Base-by-base conservation (phyloP, 1,140 invertebrate species). In the Panulirus ornatus region DNA sequence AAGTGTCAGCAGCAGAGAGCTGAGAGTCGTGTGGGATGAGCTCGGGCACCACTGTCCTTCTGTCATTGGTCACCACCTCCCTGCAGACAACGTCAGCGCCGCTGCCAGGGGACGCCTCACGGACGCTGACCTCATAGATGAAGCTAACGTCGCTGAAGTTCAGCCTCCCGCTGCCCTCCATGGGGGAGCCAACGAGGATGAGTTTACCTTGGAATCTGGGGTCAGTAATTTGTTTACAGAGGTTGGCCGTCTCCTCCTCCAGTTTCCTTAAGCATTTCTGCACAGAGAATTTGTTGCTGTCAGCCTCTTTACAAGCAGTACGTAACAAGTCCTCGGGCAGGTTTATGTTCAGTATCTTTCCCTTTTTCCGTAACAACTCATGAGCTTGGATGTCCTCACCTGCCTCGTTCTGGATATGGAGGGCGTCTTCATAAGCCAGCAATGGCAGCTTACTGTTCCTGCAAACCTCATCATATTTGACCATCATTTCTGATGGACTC, bases 161-260 rank as follows among this genome's bases (percentile, higher is more conserved):
- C 2, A 75, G 40, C 27, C 38, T n/a, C 16, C 40, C 38, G 22
- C 6, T n/a, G 34, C 73, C 73, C 11, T 75, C 73, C 19, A 22
- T 19, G 1, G 27, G 16, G 9, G 34, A 40, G 11, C 73, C 73
- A 40, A 75, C 71, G 22, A 36, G 34, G 40, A 75, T 75, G 30
- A 75, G 36, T 14, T 38, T 40, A 6, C 73, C 73, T 40, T 75
- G 73, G n/a, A 38, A 75, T 38, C 73, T 42, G 22, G 73, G n/a
- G 22, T 75, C 73, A 75, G 14, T 75, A 5, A 75, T 22, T 14
- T 22, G 73, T 40, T 75, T 75, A 40, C 27, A 38, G 1, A 75
- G 40, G 42, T 36, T 42, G 34, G 14, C 16, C 19, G 40, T 27
- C 40, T 75, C 34, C 19, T 38, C 42, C 30, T 75, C 19, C 5